Evolutionary conservation across 2,113 vertebrate species (phyloP), one percentile per base, ranked within the genome.

Genomic region (Lichenostomus cassidix): DNA sequence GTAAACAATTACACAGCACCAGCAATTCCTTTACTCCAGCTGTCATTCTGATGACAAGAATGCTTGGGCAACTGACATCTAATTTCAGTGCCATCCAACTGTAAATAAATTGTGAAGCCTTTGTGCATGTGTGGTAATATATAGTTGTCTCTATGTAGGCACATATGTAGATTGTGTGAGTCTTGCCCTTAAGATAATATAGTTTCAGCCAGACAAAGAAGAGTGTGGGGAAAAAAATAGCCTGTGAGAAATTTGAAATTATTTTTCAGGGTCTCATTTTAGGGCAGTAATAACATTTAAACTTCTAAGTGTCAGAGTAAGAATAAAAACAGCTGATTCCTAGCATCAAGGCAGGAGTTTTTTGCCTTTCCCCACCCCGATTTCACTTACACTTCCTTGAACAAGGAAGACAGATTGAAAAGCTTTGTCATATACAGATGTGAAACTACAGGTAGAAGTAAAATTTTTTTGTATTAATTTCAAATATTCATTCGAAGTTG

Each of bases 1-100:
- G 28, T 74, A 92, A 95, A 60, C 50, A 91, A 89, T 90, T 88
- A 83, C 90, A 85, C 22, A 90, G 39, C 35, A 92, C 25, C 29
- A 91, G 31, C 33, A 84, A 62, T 85, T 91, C 27, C 35, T 92
- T 92, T 90, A 85, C 29, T 85, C 21, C 39, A 77, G 47, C 24
- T 88, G 87, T 80, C 93, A 52, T 63, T 73, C 15, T 83, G 39
- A 87, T 90, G 49, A 67, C n/a, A 55, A 67, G 78, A 94, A 74
- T 77, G 41, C 31, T 73, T 92, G 50, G n/a, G 31, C 35, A 90
- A 79, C 27, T 70, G 55, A 47, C 39, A 59, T 70, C 50, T 77
- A 86, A 94, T 83, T 94, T 85, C 68, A 41, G n/a, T 83, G 76
- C 39, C 37, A 77, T 73, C 58, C 79, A 79, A 58, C 87, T 88